Conservation (phyloP, 2,797 vertebrate species). For the Nannoperca obscura region DNA sequence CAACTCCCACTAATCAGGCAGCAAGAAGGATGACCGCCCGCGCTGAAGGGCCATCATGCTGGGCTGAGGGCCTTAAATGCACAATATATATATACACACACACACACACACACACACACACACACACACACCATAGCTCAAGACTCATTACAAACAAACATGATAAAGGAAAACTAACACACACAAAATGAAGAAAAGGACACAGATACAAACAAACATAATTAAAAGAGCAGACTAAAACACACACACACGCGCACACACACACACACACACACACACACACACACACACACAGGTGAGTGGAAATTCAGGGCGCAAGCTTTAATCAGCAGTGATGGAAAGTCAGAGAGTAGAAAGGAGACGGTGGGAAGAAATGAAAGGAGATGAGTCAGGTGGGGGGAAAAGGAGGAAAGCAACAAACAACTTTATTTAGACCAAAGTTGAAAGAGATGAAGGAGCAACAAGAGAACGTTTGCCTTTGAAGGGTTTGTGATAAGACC, state of each 20-base stretch:
- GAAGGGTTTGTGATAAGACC: slow-evolving; percentile 5
- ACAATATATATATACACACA: neutral
- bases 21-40: neutral
- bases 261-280: neutral
- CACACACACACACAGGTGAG: slow-evolving; percentile 29
- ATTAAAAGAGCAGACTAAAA: slow-evolving; percentile 28
- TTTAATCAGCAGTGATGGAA: slow-evolving; percentile 47
- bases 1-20: slow-evolving; percentile 29
- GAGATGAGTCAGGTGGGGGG: slow-evolving; percentile 30
- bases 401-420: slow-evolving; percentile 5
- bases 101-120: neutral
- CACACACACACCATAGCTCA: neutral
- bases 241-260: slow-evolving; percentile 13
- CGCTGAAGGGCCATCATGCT: slow-evolving; percentile 17
- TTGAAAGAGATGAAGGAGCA: slow-evolving; percentile 1
- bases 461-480: neutral
- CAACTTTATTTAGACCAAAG: neutral
- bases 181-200: slow-evolving; percentile 6
- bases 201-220: slow-evolving; percentile 8
- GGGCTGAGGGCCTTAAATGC: slow-evolving; percentile 20
- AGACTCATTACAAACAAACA: neutral
- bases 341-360: slow-evolving; percentile 33
- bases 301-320: slow-evolving; percentile 27
- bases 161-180: neutral
- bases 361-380: slow-evolving; percentile 12